Conservation (phyloP, 2,888 invertebrate species). For the Serripes groenlandicus region DNA sequence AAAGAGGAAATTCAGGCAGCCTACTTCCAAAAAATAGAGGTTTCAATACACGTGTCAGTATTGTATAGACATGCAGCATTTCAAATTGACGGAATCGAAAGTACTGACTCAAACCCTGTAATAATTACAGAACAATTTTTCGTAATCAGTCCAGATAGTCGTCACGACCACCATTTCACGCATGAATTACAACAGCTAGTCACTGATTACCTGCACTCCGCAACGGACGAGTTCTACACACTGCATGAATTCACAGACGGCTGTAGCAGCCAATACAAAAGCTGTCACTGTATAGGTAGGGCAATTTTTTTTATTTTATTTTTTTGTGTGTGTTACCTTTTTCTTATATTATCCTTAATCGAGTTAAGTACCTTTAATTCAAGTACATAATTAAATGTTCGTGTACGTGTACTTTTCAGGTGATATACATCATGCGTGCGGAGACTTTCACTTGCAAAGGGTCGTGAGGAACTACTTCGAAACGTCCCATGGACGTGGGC, state of each 20-base stretch:
- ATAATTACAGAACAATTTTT: slow-evolving; percentile 45
- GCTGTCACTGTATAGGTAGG: slow-evolving; percentile 56
- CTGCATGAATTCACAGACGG: slow-evolving; percentile 60
- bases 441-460: slow-evolving; percentile 24
- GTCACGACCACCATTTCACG: slow-evolving; percentile 53
- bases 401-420: no score
- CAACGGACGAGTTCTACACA: not conserved
- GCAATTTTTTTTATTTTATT: no score
- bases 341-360: no score
- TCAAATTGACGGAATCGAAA: slow-evolving; percentile 42
- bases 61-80: slow-evolving; percentile 41
- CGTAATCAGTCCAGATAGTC: slow-evolving; percentile 32
- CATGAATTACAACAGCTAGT: slow-evolving; percentile 35
- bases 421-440: not conserved
- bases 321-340: no score
- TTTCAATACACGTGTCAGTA: slow-evolving; percentile 35
- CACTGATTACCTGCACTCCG: slow-evolving; percentile 40
- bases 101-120: slow-evolving; percentile 23
- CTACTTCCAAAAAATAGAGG: slow-evolving; percentile 24
- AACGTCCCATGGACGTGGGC: slow-evolving; percentile 45
- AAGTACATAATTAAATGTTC: no score
- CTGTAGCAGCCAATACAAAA: slow-evolving; percentile 50
- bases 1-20: slow-evolving; percentile 4
- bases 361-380: no score
- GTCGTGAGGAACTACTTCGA: slow-evolving; percentile 43